A percentile compares a stretch with the other conserved stretches of the same genome.
Evolutionary conservation across 2,888 invertebrate species (phyloP).

Genomic region (Beris chalybata): DNA sequence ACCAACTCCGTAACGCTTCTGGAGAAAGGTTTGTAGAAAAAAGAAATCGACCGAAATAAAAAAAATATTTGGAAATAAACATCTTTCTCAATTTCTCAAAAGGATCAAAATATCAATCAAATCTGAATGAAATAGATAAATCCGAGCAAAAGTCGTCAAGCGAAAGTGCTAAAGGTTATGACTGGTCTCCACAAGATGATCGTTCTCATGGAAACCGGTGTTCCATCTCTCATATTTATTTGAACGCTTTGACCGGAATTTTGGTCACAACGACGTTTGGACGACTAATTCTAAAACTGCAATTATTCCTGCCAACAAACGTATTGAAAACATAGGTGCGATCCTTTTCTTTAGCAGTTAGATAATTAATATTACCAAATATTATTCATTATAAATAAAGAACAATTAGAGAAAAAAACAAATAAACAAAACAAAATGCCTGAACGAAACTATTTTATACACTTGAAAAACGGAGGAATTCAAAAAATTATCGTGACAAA

Average conservation of each 20-base stretch:
- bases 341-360: not conserved
- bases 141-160: conserved; percentile 72
- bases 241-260: too few species aligned
- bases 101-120: conserved; percentile 76
- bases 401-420: conserved; percentile 11
- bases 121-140: conserved; percentile 78
- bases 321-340: too few species aligned
- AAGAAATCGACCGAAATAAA: not conserved
- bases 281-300: too few species aligned
- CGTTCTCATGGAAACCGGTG: conserved; percentile 48
- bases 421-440: conserved; percentile 19
- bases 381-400: conserved; percentile 6
- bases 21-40: conserved; percentile 59
- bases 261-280: too few species aligned
- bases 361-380: conserved; percentile 19
- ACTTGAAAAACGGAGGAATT: conserved; percentile 2
- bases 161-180: conserved; percentile 62
- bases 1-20: conserved; percentile 64
- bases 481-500: too few species aligned
- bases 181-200: conserved; percentile 59
- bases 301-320: too few species aligned
- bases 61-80: not conserved
- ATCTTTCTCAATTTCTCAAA: conserved; percentile 49
- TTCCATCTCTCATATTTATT: not conserved
- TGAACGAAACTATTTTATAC: conserved; percentile 29